phyloP scores from a whole-genome alignment of 64 coral and sea anemone genomes.

The Exaiptasia diaphana region DNA sequence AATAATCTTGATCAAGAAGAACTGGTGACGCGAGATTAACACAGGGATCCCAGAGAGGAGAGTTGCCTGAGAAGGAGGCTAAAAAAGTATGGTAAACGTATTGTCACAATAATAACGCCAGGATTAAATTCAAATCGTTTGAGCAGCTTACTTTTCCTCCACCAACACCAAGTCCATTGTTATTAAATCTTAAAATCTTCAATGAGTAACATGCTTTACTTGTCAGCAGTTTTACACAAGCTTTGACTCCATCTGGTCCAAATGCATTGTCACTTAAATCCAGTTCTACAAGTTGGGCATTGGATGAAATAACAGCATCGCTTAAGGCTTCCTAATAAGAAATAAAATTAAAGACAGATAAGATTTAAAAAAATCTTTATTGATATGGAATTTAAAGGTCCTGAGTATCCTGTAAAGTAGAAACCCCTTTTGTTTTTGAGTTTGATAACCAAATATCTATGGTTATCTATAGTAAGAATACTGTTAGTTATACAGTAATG shows the following conservation, averaged over 20 bases:
- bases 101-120: too few species aligned
- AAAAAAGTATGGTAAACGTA: too few species aligned
- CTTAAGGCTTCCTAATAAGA: slow-evolving; percentile 61
- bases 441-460: too few species aligned
- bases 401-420: too few species aligned
- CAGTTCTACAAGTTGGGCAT: slow-evolving; percentile 81
- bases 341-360: neutral
- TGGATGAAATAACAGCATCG: slow-evolving; percentile 79
- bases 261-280: slow-evolving; percentile 98
- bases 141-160: slow-evolving; percentile 71
- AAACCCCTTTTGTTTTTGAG: neutral
- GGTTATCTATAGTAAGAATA: too few species aligned
- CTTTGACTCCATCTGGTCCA: slow-evolving; percentile 96
- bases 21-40: too few species aligned
- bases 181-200: slow-evolving; percentile 82
- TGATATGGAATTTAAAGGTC: too few species aligned
- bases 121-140: too few species aligned
- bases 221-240: slow-evolving; percentile 82
- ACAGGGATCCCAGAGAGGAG: too few species aligned
- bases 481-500: too few species aligned
- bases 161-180: slow-evolving; percentile 95
- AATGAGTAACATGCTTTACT: slow-evolving; percentile 88
- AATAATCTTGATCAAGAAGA: too few species aligned
- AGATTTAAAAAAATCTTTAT: slow-evolving; percentile 7
- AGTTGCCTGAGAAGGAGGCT: too few species aligned